phyloP scores from a whole-genome alignment of 2,797 vertebrate genomes.

The Aratinga solstitialis region DNA sequence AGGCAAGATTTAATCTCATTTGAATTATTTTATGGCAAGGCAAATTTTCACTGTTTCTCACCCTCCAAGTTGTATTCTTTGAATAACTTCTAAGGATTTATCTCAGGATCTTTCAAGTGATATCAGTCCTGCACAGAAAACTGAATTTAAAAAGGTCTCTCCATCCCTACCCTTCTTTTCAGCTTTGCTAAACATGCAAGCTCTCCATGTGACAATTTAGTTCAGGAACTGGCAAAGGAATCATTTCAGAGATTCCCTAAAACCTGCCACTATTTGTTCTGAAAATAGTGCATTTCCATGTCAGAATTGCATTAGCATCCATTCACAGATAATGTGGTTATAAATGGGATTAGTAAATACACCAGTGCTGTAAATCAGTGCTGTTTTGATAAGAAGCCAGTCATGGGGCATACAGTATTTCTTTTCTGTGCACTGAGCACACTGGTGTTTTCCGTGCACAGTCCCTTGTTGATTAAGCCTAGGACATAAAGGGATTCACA shows the following conservation, averaged over 20 bases:
- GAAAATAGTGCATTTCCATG: background rate
- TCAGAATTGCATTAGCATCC: background rate
- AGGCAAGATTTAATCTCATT: conserved; percentile 40
- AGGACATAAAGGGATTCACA: background rate
- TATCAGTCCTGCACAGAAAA: background rate
- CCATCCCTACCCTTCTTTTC: background rate
- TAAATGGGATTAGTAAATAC: background rate
- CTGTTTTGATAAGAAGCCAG: background rate
- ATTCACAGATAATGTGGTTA: background rate
- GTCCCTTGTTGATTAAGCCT: background rate
- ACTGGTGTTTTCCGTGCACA: background rate
- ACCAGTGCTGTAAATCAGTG: background rate
- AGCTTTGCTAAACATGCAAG: background rate
- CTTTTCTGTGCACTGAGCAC: background rate
- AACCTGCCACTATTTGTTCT: background rate
- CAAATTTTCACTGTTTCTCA: conserved; percentile 28
- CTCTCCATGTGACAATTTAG: background rate
- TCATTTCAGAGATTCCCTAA: background rate
- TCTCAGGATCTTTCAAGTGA: background rate
- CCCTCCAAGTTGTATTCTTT: background rate
- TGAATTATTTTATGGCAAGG: conserved; percentile 15
- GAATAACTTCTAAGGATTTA: background rate
- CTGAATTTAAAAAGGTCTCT: background rate
- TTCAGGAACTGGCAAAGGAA: background rate
- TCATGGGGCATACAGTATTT: background rate